Conservation (phyloP, 2,113 vertebrate species). For the Dryoscopus gambensis region DNA sequence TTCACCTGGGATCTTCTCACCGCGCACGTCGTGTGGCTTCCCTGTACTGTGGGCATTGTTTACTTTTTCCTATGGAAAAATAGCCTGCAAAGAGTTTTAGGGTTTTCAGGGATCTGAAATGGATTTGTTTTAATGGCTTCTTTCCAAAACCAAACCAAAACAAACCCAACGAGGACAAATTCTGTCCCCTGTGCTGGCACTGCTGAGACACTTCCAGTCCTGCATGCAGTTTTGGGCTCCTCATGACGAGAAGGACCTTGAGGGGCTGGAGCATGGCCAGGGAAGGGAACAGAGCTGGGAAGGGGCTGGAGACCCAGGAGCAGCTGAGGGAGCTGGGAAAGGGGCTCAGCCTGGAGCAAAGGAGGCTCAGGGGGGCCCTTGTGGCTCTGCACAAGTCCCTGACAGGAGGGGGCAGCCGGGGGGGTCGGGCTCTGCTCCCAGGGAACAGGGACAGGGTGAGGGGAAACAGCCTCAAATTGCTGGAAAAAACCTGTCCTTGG, state of each 20-base stretch:
- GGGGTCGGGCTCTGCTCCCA: background rate
- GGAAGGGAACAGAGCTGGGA: rapidly evolving
- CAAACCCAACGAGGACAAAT: background rate
- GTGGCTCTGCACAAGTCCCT: background rate
- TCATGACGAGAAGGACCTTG: rapidly evolving
- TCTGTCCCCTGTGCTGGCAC: background rate
- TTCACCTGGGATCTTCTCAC: background rate
- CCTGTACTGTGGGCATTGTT: rapidly evolving
- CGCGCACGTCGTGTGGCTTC: rapidly evolving
- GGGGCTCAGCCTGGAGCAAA: background rate
- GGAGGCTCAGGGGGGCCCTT: background rate
- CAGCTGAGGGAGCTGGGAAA: background rate
- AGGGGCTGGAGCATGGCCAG: background rate
- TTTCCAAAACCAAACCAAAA: background rate
- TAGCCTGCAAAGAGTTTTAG: background rate
- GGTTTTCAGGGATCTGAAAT: background rate
- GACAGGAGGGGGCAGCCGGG: background rate
- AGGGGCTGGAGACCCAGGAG: background rate
- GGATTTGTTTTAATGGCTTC: background rate
- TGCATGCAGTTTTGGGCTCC: background rate
- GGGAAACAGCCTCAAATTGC: background rate
- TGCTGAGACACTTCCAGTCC: background rate
- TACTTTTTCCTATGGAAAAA: background rate
- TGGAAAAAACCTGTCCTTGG: background rate
- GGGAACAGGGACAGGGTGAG: background rate